Evolutionary conservation across 2,113 vertebrate genomes (phyloP), one percentile per base, ranked within the genome.

Genomic region (Craseonycteris thonglongyai): DNA sequence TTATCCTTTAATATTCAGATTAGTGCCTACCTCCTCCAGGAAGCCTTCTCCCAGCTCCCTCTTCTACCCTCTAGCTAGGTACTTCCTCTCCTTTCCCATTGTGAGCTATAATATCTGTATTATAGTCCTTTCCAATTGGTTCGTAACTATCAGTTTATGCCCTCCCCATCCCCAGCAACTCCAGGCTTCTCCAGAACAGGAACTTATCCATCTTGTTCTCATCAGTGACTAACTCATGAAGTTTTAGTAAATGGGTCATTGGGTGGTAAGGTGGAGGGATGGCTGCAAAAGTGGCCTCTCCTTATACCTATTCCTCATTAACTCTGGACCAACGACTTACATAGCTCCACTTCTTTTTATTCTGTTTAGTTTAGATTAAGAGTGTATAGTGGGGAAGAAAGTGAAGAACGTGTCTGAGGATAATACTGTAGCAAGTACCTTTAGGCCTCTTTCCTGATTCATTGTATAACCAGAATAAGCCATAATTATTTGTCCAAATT

Each of bases 401-500:
- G 82, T 76, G 82, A 90, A 87, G 72, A 68, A 69, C 33, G 15
- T 92, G 33, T 14, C 35, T 0, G 3, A 75, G 54, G 71, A 56
- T 96, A 96, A 97, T 84, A 74, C 86, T 45, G 82, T 58, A 42
- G 45, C 71, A 65, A 96, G 94, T 87, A 45, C 49, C 94, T 97
- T 96, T 91, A 0, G 28, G 71, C 96, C 84, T 96, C 84, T 94
- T 94, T 96, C 65, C 92, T 78, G 45, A 79, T 95, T 97, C 47
- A 90, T 92, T 95, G 84, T 59, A 0, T 61, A 88, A 94, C 54
- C 71, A 79, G 94, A 93, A 97, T 96, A 97, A 97, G 85, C 97
- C 95, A 3, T 89, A 96, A 82, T 78, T n/a, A 5, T 97, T 96
- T 95, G 82, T 90, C 92, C 88, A 95, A 91, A 95, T 95, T 97